These are phyloP conservation scores for Gephyroberyx darwinii DNA, from an alignment of 2,797 vertebrate species.

Conservation along the genomic window DNA sequence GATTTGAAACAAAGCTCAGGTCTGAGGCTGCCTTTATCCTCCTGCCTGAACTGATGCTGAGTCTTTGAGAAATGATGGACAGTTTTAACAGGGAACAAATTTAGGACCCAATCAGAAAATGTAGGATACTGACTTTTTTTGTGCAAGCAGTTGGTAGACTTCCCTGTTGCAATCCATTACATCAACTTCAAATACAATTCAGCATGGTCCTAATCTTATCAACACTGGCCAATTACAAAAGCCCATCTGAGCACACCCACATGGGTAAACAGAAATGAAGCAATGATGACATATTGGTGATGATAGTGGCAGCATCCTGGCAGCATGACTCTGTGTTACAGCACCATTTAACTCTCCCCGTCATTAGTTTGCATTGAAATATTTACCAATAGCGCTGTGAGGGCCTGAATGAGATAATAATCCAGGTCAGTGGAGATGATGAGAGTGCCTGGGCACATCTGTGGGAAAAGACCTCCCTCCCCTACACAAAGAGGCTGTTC, in stretches of 20 bases:
- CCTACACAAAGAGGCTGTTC: too few species aligned
- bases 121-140: too few species aligned
- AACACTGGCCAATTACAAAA: not conserved
- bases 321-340: constrained; percentile 44
- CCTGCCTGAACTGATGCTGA: too few species aligned
- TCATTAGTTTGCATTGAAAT: constrained; percentile 57
- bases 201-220: not conserved
- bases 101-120: too few species aligned
- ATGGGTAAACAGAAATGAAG: constrained; percentile 10
- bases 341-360: constrained; percentile 39
- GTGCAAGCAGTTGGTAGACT: too few species aligned
- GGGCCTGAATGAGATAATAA: constrained; percentile 62
- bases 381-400: constrained; percentile 58
- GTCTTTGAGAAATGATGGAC: too few species aligned
- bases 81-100: too few species aligned
- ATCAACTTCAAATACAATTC: not conserved
- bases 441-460: constrained; percentile 57
- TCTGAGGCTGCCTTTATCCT: not conserved
- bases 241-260: not conserved
- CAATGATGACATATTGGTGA: not conserved
- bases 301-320: constrained; percentile 27
- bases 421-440: constrained; percentile 78
- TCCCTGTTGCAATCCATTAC: not conserved
- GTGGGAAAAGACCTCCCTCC: constrained; percentile 63
- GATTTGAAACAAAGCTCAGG: not conserved